Percentiles rank a stretch among this genome's conserved stretches.
Conservation (phyloP, 2,113 vertebrate species). For the Erinaceus europaeus region DNA sequence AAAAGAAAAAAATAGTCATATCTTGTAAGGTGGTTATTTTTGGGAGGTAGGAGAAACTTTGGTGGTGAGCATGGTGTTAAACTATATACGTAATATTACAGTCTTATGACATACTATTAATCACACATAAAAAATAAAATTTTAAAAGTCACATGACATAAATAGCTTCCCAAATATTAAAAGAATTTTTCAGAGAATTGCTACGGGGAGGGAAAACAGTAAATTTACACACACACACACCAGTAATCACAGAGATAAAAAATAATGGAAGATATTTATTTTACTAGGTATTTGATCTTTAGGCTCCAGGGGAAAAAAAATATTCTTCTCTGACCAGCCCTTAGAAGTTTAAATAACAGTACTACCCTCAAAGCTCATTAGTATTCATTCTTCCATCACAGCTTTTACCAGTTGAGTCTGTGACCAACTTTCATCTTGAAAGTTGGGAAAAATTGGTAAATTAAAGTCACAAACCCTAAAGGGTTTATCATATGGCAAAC, state of each 20-base stretch:
- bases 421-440: neutral
- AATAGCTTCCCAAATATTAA: constrained; percentile 3
- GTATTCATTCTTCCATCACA: neutral
- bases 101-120: too few species aligned
- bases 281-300: neutral
- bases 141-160: neutral
- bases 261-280: constrained; percentile 27
- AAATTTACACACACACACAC: neutral
- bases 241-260: constrained; percentile 28
- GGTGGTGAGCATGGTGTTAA: too few species aligned
- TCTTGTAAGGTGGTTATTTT: too few species aligned
- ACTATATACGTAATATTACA: too few species aligned
- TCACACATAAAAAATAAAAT: too few species aligned
- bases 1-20: too few species aligned
- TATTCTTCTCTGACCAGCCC: neutral
- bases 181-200: neutral
- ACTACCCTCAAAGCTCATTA: constrained; percentile 7
- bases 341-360: constrained; percentile 40
- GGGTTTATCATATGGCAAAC: neutral
- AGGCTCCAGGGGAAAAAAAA: too few species aligned
- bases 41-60: too few species aligned
- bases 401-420: neutral
- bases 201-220: neutral
- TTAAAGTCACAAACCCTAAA: neutral
- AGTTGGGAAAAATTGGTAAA: neutral